phyloP scores from a whole-genome alignment of 2,888 invertebrate species.

The Mesorhabditis belari region DNA sequence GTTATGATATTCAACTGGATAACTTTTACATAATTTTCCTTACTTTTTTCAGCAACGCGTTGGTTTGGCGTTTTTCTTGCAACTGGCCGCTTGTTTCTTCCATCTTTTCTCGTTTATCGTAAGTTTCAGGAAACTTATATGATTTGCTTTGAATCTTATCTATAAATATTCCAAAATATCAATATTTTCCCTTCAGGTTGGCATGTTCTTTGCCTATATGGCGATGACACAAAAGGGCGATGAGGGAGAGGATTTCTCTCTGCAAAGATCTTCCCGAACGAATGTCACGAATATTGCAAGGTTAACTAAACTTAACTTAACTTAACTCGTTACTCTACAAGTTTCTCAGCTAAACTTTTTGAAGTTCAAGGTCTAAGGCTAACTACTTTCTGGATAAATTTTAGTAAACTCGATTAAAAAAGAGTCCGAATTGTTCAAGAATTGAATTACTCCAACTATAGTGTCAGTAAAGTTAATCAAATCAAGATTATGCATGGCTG shows the following conservation, averaged over 20 bases:
- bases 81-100: constrained; percentile 50
- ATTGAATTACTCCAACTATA: no score
- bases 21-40: constrained; percentile 2
- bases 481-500: neutral
- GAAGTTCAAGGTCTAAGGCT: no score
- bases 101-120: constrained; percentile 48
- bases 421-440: no score
- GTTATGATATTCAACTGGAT: no score
- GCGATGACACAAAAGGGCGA: constrained; percentile 39
- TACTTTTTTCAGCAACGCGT: constrained; percentile 42
- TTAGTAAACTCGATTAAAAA: no score
- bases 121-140: neutral
- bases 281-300: constrained; percentile 51
- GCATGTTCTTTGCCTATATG: constrained; percentile 48
- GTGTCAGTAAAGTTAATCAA: no score
- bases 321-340: neutral
- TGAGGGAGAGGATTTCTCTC: constrained; percentile 38
- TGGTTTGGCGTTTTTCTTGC: constrained; percentile 49
- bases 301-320: constrained; percentile 13
- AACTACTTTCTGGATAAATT: no score
- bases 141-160: neutral
- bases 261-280: constrained; percentile 45
- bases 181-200: constrained; percentile 2
- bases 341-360: neutral
- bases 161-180: neutral